Percentiles rank a stretch among this genome's conserved stretches.
Conservation (phyloP, 2,797 vertebrate species). For the Pipistrellus kuhlii region DNA sequence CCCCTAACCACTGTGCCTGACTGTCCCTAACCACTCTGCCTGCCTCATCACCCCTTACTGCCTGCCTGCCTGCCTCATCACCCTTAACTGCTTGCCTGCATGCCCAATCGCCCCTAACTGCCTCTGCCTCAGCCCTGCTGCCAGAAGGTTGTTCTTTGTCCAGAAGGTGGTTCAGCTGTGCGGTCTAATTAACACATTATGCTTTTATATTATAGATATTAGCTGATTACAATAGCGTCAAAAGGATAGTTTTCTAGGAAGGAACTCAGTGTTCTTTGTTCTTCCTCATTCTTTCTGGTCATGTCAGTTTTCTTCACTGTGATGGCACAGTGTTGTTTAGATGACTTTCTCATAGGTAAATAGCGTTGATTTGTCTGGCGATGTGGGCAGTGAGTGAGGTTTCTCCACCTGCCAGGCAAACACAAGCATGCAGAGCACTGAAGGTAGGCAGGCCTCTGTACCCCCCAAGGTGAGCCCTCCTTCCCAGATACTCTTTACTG, state of each 20-base stretch:
- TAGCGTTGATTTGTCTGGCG: not conserved
- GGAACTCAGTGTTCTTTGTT: not conserved
- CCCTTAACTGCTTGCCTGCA: too few species aligned
- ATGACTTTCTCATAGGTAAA: not conserved
- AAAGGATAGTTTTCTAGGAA: not conserved
- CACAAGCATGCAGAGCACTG: not conserved
- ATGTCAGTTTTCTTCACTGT: not conserved
- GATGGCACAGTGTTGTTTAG: not conserved
- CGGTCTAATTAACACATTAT: too few species aligned
- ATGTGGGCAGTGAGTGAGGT: not conserved
- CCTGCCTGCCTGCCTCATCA: too few species aligned
- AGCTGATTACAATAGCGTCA: not conserved
- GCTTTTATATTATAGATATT: too few species aligned
- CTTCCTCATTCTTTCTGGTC: not conserved
- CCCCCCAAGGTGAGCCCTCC: not conserved
- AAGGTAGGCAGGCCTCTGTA: not conserved
- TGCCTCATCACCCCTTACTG: too few species aligned
- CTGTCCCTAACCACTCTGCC: too few species aligned
- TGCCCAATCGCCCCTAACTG: too few species aligned
- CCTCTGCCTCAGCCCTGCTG: too few species aligned
- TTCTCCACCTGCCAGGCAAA: constrained; percentile 54
- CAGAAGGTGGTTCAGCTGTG: too few species aligned
- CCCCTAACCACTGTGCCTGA: too few species aligned
- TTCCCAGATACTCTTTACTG: not conserved
- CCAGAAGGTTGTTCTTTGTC: too few species aligned